Conservation (phyloP, 2,113 vertebrate genomes). For the Dicentrarchus labrax region DNA sequence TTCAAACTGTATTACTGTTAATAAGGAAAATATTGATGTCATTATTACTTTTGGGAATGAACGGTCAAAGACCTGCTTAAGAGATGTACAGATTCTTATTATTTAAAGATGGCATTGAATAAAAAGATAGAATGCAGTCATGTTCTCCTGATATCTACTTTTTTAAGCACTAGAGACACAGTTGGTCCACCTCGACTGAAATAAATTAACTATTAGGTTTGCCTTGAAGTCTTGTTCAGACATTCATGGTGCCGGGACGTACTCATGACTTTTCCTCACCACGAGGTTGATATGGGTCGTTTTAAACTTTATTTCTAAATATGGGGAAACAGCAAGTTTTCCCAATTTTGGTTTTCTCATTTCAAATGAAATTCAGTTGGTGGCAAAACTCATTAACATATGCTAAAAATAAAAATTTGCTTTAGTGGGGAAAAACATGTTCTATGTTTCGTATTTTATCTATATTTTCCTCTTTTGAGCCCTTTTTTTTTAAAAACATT, state of each 20-base stretch:
- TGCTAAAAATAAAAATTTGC: too few relatives aligned
- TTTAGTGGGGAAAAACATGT: too few relatives aligned
- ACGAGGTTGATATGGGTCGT: background rate
- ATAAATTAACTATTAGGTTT: background rate
- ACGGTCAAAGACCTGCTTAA: slow-evolving; percentile 73
- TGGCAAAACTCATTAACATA: too few relatives aligned
- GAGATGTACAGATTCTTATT: slow-evolving; percentile 82
- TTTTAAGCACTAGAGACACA: rapidly evolving
- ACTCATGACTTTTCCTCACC: background rate
- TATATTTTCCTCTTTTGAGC: background rate
- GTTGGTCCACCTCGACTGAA: background rate
- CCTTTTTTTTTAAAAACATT: background rate
- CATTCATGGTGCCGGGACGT: too few relatives aligned
- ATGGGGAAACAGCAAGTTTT: too few relatives aligned
- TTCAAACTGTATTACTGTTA: slow-evolving; percentile 77
- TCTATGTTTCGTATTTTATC: too few relatives aligned
- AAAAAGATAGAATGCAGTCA: slow-evolving; percentile 74
- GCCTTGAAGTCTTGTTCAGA: too few relatives aligned
- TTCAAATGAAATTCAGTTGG: too few relatives aligned
- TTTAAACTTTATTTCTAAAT: too few relatives aligned
- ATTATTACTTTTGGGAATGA: slow-evolving; percentile 73
- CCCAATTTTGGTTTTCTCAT: too few relatives aligned
- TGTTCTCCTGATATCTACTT: background rate
- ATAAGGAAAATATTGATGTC: slow-evolving; percentile 70
- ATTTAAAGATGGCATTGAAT: slow-evolving; percentile 82